A percentile compares a stretch with the other conserved stretches of the same genome.
Evolutionary conservation across 2,113 vertebrate genomes (phyloP).

Genomic region (Bettongia penicillata): DNA sequence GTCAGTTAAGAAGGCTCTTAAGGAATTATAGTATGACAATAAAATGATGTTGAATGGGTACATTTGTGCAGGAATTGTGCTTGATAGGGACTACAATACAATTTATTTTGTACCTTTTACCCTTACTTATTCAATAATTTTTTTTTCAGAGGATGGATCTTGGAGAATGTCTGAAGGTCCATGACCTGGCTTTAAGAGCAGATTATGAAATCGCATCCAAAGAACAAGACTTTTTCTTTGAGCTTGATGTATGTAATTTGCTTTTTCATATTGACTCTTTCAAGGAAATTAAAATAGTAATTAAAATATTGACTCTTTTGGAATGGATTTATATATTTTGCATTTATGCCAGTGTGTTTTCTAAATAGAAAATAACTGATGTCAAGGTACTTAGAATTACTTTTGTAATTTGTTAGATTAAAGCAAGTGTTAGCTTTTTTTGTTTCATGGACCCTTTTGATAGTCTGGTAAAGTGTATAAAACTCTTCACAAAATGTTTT

Average conservation of each 20-base stretch:
- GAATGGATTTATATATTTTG: slow-evolving; percentile 15
- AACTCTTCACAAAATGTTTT: background rate
- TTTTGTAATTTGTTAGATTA: background rate
- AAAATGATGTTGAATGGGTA: background rate
- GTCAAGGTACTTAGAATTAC: background rate
- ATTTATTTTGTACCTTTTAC: slow-evolving; percentile 34
- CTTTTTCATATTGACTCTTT: slow-evolving; percentile 23
- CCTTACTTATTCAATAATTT: background rate
- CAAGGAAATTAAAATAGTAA: too few relatives aligned
- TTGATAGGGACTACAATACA: background rate
- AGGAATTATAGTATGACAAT: background rate
- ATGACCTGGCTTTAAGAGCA: slow-evolving; percentile 96
- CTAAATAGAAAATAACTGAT: slow-evolving; percentile 22
- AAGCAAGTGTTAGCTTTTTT: background rate
- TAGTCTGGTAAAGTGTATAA: background rate
- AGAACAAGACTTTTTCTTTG: slow-evolving; percentile 98
- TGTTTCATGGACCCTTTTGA: background rate
- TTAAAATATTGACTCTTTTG: slow-evolving; percentile 4
- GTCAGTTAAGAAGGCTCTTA: background rate
- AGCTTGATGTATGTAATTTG: slow-evolving; percentile 94
- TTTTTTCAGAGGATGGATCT: slow-evolving; percentile 95
- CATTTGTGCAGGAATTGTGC: slow-evolving; percentile 30
- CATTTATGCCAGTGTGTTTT: slow-evolving; percentile 22
- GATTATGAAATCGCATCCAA: slow-evolving; percentile 99
- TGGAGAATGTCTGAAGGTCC: slow-evolving; percentile 97